Conservation (phyloP, 1,140 invertebrate species). For the Cherax quadricarinatus region DNA sequence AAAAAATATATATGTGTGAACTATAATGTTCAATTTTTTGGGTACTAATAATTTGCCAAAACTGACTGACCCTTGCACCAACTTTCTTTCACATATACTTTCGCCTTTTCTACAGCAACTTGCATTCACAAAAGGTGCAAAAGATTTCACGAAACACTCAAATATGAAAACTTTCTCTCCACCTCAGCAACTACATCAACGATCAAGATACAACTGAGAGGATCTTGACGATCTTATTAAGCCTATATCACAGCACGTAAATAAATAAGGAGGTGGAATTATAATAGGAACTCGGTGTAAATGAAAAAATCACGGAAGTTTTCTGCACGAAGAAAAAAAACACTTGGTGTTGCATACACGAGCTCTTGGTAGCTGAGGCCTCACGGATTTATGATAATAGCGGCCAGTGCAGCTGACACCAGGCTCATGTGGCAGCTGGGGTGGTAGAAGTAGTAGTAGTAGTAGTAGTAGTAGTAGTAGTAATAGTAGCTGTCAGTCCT, state of each 20-base stretch:
- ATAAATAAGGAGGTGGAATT: not conserved
- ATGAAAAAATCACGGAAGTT: not conserved
- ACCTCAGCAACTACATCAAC: not conserved
- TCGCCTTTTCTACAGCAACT: not conserved
- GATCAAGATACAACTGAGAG: not conserved
- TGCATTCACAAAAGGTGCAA: not conserved
- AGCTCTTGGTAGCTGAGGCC: not conserved
- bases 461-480: not conserved
- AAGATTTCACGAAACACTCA: not conserved
- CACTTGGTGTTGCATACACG: not conserved
- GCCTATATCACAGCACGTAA: not conserved
- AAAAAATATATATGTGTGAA: not conserved
- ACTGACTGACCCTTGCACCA: not conserved
- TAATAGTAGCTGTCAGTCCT: not conserved
- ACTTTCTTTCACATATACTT: not conserved
- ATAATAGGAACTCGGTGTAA: not conserved
- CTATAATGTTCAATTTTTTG: not conserved
- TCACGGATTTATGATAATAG: not conserved
- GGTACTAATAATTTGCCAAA: not conserved
- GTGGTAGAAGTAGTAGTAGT: too few relatives aligned
- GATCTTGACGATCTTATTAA: not conserved
- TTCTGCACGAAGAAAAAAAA: not conserved
- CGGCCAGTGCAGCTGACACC: too few relatives aligned
- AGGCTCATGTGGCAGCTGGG: too few relatives aligned
- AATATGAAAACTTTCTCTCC: not conserved